Conservation (phyloP, 2,797 vertebrate species). For the Scleropages formosus region DNA sequence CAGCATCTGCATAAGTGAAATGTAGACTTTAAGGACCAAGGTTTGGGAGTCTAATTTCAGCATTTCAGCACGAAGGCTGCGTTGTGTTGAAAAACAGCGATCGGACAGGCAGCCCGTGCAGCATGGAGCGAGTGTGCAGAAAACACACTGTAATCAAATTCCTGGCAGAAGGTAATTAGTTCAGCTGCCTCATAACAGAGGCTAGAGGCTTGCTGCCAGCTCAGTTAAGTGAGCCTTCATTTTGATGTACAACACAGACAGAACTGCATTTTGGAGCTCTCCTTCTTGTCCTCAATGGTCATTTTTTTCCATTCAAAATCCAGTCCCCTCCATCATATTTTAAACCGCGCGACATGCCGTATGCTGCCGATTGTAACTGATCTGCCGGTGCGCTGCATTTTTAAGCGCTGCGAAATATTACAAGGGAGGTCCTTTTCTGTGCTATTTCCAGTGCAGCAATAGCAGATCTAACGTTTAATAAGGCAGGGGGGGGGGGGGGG, state of each 20-base stretch:
- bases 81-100: slow-evolving; percentile 33
- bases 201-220: slow-evolving; percentile 34
- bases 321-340: too few relatives aligned
- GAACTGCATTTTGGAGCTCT: not conserved
- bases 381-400: not conserved
- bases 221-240: slow-evolving; percentile 10
- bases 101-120: slow-evolving; percentile 23
- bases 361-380: not conserved
- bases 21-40: not conserved
- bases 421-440: not conserved
- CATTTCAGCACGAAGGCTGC: slow-evolving; percentile 44
- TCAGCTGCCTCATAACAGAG: slow-evolving; percentile 36
- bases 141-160: slow-evolving; percentile 47
- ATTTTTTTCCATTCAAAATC: too few relatives aligned
- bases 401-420: not conserved
- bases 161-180: slow-evolving; percentile 47
- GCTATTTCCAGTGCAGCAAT: not conserved
- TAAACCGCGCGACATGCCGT: not conserved
- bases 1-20: too few relatives aligned
- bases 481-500: too few relatives aligned
- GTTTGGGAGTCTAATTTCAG: slow-evolving; percentile 9
- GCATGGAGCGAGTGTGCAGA: slow-evolving; percentile 32
- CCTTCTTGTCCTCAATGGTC: not conserved
- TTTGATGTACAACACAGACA: slow-evolving; percentile 22
- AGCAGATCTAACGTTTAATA: not conserved